Evolutionary conservation across 1,140 invertebrate species (phyloP).

Genomic region (Drosophila erecta): DNA sequence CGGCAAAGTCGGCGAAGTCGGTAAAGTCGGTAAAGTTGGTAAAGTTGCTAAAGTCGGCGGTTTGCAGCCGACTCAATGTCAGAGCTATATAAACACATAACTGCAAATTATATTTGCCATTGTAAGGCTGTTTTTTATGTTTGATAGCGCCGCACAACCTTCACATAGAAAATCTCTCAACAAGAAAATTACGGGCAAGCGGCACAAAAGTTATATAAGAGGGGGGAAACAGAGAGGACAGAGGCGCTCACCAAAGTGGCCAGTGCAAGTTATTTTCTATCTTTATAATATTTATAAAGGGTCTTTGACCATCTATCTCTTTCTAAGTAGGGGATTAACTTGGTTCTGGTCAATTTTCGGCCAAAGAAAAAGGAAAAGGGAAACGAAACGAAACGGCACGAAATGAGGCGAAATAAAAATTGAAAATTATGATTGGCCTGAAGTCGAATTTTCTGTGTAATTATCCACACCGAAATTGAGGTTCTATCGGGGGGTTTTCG

Average conservation of each 20-base stretch:
- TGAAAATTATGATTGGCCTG: conserved; percentile 66
- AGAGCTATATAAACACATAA: conserved; percentile 68
- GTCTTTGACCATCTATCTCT: conserved; percentile 42
- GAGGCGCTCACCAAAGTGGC: conserved; percentile 30
- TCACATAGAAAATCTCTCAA: conserved; percentile 84
- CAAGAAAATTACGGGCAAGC: conserved; percentile 77
- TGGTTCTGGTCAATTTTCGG: conserved; percentile 35
- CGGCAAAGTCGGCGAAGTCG: not conserved
- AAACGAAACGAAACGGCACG: conserved; percentile 9
- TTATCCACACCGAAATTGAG: conserved; percentile 68
- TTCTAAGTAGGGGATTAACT: conserved; percentile 62
- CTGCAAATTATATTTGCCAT: conserved; percentile 78
- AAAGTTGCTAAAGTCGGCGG: not conserved
- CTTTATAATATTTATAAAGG: not conserved
- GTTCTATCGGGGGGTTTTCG: conserved; percentile 29
- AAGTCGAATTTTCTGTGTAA: conserved; percentile 53
- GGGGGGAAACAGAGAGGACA: not conserved
- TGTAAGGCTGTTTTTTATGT: conserved; percentile 49
- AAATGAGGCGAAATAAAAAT: conserved; percentile 57
- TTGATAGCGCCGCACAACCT: conserved; percentile 69
- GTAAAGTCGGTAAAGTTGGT: not conserved
- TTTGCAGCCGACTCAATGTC: conserved; percentile 58
- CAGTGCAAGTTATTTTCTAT: conserved; percentile 29
- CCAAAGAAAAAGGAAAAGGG: conserved; percentile 10
- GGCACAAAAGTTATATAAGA: conserved; percentile 27